Base-by-base conservation (phyloP, 2,113 vertebrate species). In the Eclectus roratus region DNA sequence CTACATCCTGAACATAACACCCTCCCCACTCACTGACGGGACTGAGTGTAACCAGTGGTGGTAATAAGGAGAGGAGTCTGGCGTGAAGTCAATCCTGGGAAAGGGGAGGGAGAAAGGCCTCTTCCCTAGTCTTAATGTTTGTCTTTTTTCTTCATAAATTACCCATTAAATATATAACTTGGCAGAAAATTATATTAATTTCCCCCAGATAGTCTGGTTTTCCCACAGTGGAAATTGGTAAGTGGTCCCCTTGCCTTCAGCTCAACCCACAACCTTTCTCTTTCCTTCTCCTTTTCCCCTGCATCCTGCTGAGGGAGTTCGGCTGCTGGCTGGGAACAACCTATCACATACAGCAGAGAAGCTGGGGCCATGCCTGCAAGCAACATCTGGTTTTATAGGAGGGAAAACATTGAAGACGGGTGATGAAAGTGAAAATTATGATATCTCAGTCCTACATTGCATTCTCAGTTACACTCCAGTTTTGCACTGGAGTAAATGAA, bases 371-470 rank as follows among this genome's bases (percentile, higher is more conserved):
- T 13, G 72, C 29, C 44, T 80, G 66, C 28, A 77, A 73, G 49
- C 13, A 69, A 69, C 41, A 33, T 47, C 47, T 77, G 46, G 44
- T 37, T 85, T 94, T 72, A 85, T 23, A 55, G 28, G 13, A 85
- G 49, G 8, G 80, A 90, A 80, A n/a, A 70, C 0, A 0, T 24
- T 13, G 18, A 11, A 49, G 20, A 11, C 1, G 1, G 21, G 14
- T 23, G 43, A 85, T 23, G 52, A 89, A 93, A 87, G 61, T 46
- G 10, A 90, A 93, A 85, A 89, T 53, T 25, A 7, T 25, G 9
- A 3, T 47, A 49, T 46, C 61, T 87, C 61, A 89, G 65, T 71
- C 35, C 24, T 60, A 60, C 39, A 37, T 1, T 55, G 28, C 0
- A 0, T 46, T 79, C 37, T 49, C 21, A 66, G 43, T 81, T 68